Conservation (phyloP, 2,113 vertebrate species). For the Paralichthys olivaceus region DNA sequence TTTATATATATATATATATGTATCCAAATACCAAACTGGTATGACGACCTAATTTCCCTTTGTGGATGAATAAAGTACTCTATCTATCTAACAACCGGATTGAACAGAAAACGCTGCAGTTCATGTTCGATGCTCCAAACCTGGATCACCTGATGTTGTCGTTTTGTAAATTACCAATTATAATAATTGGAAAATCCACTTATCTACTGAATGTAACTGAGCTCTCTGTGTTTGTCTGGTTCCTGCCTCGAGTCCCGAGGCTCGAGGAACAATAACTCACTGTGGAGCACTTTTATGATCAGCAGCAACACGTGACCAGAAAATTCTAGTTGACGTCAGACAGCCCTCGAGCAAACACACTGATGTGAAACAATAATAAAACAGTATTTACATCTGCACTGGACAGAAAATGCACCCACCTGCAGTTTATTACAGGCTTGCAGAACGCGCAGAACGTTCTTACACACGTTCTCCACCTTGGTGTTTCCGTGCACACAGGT, state of each 20-base stretch:
- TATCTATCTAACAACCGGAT: no score
- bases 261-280: constrained; percentile 19
- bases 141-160: neutral
- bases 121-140: neutral
- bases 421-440: constrained; percentile 74
- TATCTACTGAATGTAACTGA: neutral
- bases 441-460: constrained; percentile 80
- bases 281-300: constrained; percentile 11
- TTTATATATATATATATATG: no score
- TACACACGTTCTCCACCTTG: constrained; percentile 83
- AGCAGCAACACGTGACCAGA: neutral
- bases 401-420: constrained; percentile 50
- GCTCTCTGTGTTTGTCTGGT: neutral
- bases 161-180: no score
- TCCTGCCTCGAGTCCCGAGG: constrained; percentile 13
- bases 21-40: no score
- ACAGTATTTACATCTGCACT: neutral
- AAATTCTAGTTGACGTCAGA: neutral
- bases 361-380: neutral
- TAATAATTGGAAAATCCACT: no score
- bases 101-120: neutral
- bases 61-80: no score
- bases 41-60: no score
- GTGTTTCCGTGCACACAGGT: constrained; percentile 84
- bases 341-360: neutral